These are phyloP conservation scores for Astreopora myriophthalma DNA, from an alignment of 64 coral and sea anemone species.

Conservation along the genomic window DNA sequence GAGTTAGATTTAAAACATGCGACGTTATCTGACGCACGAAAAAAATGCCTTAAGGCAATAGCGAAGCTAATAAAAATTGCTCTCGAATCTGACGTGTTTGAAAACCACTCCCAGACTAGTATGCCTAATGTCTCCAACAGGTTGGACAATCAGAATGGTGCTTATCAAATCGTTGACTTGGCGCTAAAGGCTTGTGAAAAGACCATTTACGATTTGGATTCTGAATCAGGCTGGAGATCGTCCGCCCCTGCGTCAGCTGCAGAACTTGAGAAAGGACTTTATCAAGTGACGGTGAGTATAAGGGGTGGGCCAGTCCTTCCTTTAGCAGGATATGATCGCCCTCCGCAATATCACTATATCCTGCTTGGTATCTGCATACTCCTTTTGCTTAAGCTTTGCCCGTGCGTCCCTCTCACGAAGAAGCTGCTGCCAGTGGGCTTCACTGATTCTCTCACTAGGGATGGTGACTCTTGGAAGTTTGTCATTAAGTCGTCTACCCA, in stretches of 20 bases:
- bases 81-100: too few species aligned
- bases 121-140: background rate
- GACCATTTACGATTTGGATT: background rate
- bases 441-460: background rate
- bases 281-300: background rate
- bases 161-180: background rate
- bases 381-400: background rate
- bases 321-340: too few species aligned
- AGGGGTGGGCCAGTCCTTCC: too few species aligned
- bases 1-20: too few species aligned
- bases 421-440: background rate
- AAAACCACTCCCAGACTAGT: too few species aligned
- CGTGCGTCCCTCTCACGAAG: background rate
- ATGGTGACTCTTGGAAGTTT: slow-evolving; percentile 7
- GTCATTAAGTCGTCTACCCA: slow-evolving; percentile 16
- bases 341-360: too few species aligned
- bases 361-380: background rate
- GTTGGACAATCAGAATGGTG: background rate
- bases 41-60: too few species aligned
- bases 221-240: background rate
- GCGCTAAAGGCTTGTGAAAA: background rate
- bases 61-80: too few species aligned
- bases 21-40: too few species aligned
- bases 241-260: background rate
- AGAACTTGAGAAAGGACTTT: background rate